Evolutionary conservation across 2,797 vertebrate genomes (phyloP), one percentile per base, ranked within the genome.

Genomic region (Carapus acus): DNA sequence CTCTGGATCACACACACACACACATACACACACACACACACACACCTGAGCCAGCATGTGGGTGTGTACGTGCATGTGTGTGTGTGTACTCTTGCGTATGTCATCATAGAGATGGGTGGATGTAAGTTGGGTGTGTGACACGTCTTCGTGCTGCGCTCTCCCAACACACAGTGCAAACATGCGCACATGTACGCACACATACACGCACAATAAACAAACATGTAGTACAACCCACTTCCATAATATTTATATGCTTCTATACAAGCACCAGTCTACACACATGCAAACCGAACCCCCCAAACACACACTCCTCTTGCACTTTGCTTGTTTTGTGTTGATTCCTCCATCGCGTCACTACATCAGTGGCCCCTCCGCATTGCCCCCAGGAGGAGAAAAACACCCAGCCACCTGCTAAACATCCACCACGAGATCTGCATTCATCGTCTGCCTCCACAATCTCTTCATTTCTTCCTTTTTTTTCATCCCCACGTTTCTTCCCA

Each of bases 261-360:
- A 31, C 62, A 64, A 42, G 51, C 66, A 40, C 58, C 64, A 57
- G 48, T 37, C 44, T 23, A 74, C 61, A 54, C 62, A 63, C 62
- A 43, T 47, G 48, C 52, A 54, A 43, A 27, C 29, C 27, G 56
- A 57, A 62, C 43, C 50, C 54, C 46, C 69, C 53, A 69, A 45
- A 23, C 62, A 74, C 66, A 24, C 21, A 36, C 8, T 4, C 34
- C 13, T 63, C 49, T 49, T 54, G 49, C 23, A n/a, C n/a, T 47
- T 66, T 71, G 65, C 76, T 47, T 69, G 53, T 59, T 65, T 74
- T 27, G 62, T 57, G 47, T 57, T 54, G 67, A 48, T 65, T 49
- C 65, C 87, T 86, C 63, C 88, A 88, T 82, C 87, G 75, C 86
- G 85, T 76, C 88, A 88, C 82, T 87, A 76, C 86, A 85, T 76